phyloP scores from a whole-genome alignment of 2,797 vertebrate genomes.

The Gouania willdenowi region DNA sequence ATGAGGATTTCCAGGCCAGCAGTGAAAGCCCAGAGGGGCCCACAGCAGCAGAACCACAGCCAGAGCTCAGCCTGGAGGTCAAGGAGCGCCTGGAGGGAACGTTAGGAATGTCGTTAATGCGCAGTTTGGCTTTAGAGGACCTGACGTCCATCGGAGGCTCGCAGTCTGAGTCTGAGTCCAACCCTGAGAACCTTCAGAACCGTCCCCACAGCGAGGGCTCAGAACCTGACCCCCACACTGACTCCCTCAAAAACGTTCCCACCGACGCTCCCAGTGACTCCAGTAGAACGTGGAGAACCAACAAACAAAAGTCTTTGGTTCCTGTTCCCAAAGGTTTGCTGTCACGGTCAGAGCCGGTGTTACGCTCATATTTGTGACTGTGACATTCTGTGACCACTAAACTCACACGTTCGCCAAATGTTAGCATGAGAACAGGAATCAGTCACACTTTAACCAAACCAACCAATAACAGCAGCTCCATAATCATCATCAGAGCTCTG shows the following conservation, averaged over 20 bases:
- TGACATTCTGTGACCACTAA: too few species aligned
- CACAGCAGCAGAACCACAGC: slow-evolving; percentile 31
- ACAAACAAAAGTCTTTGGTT: slow-evolving; percentile 70
- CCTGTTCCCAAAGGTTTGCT: slow-evolving; percentile 76
- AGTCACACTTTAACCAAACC: too few species aligned
- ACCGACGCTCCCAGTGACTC: slow-evolving; percentile 45
- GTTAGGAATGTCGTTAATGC: slow-evolving; percentile 48
- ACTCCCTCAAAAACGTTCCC: slow-evolving; percentile 31
- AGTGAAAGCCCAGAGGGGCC: slow-evolving; percentile 41
- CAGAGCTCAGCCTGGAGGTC: slow-evolving; percentile 64
- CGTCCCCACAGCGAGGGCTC: too few species aligned
- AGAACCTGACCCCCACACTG: slow-evolving; percentile 15
- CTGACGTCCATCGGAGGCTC: slow-evolving; percentile 61
- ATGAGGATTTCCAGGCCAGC: slow-evolving; percentile 15
- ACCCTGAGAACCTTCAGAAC: background rate
- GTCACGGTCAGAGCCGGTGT: slow-evolving; percentile 43
- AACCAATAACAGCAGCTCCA: too few species aligned
- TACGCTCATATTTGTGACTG: too few species aligned
- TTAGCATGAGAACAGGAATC: too few species aligned
- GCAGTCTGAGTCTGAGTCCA: slow-evolving; percentile 4
- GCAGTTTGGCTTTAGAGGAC: slow-evolving; percentile 69
- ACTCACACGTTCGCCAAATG: too few species aligned
- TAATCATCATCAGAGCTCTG: too few species aligned
- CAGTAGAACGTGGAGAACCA: slow-evolving; percentile 26
- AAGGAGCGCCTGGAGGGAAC: slow-evolving; percentile 46